Percentiles rank a stretch among this genome's conserved stretches.
Evolutionary conservation across 2,113 vertebrate genomes (phyloP).

Genomic region (Sminthopsis crassicaudata): DNA sequence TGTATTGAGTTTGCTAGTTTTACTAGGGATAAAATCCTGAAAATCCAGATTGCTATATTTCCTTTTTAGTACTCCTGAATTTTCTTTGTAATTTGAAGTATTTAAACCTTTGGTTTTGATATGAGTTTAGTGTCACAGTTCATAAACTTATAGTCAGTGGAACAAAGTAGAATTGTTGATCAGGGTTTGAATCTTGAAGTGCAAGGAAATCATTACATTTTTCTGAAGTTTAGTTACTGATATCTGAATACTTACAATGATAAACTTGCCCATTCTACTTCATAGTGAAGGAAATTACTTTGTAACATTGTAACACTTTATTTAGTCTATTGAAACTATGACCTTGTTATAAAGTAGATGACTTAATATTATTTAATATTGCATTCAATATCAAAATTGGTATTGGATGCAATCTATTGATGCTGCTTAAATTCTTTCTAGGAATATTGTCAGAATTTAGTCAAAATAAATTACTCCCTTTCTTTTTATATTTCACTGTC

Average conservation of each 20-base stretch:
- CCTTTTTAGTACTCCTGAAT: not conserved
- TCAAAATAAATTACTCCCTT: not conserved
- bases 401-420: not conserved
- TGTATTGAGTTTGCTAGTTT: conserved; percentile 8
- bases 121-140: not conserved
- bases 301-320: not conserved
- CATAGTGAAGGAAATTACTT: not conserved
- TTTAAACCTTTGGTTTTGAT: not conserved
- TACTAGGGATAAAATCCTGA: conserved; percentile 6
- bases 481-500: not conserved
- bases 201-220: not conserved
- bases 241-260: not conserved
- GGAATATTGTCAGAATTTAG: not conserved
- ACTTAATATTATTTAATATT: not conserved
- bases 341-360: not conserved
- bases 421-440: not conserved
- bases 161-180: not conserved
- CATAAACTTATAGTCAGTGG: not conserved
- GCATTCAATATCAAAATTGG: not conserved
- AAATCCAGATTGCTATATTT: not conserved
- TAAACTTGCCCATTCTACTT: not conserved
- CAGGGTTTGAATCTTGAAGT: not conserved
- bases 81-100: not conserved
- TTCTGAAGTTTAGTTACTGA: not conserved
- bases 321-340: not conserved